Evolutionary conservation across 2,888 invertebrate genomes (phyloP).

Genomic region (Calameuta pallipes): DNA sequence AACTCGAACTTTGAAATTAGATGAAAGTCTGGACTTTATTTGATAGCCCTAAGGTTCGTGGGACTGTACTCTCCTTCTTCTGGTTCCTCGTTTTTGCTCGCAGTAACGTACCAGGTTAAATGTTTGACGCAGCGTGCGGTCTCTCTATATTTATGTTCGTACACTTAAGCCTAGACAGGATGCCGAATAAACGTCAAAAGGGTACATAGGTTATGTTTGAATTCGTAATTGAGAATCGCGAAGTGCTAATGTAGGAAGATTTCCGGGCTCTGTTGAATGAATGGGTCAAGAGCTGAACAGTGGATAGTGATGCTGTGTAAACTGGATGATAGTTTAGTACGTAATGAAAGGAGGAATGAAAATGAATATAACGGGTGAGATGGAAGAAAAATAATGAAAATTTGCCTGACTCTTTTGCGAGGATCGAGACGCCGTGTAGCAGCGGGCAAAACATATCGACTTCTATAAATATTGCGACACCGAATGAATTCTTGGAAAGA

Average conservation of each 20-base stretch:
- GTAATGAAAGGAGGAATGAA: background rate
- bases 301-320: background rate
- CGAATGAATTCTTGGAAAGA: constrained; percentile 37
- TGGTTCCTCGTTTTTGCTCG: background rate
- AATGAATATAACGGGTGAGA: background rate
- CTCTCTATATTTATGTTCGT: background rate
- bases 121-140: background rate
- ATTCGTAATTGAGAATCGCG: background rate
- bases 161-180: background rate
- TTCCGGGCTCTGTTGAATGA: too few relatives aligned
- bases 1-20: background rate
- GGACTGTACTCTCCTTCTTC: background rate
- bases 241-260: background rate
- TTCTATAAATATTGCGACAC: constrained; percentile 50
- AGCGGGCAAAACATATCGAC: constrained; percentile 34
- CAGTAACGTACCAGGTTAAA: background rate
- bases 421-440: background rate
- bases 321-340: background rate
- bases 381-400: background rate
- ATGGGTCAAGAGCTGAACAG: background rate
- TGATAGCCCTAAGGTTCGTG: background rate
- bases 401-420: background rate
- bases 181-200: background rate
- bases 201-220: background rate
- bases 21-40: background rate